Conservation (phyloP, 2,888 invertebrate genomes). For the Drosophila siamana region DNA sequence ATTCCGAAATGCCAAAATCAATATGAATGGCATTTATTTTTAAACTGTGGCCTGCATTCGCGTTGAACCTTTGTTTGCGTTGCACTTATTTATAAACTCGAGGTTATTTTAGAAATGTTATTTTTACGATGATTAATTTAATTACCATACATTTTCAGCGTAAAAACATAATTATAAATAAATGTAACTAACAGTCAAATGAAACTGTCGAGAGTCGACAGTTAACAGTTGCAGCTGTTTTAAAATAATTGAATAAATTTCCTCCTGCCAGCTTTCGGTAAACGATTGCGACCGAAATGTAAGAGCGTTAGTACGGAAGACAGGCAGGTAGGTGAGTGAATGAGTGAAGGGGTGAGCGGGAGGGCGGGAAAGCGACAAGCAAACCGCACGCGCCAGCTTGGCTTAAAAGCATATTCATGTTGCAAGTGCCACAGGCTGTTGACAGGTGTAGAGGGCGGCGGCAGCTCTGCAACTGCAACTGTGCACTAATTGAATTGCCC, state of each 20-base stretch:
- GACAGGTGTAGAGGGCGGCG: constrained; percentile 5
- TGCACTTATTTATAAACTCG: no score
- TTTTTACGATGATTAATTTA: no score
- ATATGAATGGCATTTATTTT: background rate
- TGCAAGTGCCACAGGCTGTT: constrained; percentile 33
- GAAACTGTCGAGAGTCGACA: constrained; percentile 2
- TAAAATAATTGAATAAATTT: constrained; percentile 24
- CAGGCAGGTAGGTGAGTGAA: background rate
- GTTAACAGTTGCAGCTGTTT: constrained; percentile 2
- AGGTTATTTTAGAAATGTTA: no score
- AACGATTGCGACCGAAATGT: constrained; percentile 17
- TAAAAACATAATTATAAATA: no score
- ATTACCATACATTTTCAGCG: no score
- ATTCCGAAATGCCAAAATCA: background rate
- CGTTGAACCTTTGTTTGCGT: no score
- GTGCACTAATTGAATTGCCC: constrained; percentile 56
- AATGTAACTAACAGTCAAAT: no score
- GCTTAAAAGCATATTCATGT: constrained; percentile 69
- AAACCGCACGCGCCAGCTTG: constrained; percentile 33
- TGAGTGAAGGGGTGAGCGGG: no score
- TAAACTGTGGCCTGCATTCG: no score
- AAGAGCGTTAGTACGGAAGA: background rate
- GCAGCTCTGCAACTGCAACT: constrained; percentile 50
- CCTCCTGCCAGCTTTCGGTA: constrained; percentile 14
- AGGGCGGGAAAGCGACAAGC: constrained; percentile 30